A percentile compares a stretch with the other conserved stretches of the same genome.
Conservation (phyloP, 2,113 vertebrate species). For the Anoura caudifer region DNA sequence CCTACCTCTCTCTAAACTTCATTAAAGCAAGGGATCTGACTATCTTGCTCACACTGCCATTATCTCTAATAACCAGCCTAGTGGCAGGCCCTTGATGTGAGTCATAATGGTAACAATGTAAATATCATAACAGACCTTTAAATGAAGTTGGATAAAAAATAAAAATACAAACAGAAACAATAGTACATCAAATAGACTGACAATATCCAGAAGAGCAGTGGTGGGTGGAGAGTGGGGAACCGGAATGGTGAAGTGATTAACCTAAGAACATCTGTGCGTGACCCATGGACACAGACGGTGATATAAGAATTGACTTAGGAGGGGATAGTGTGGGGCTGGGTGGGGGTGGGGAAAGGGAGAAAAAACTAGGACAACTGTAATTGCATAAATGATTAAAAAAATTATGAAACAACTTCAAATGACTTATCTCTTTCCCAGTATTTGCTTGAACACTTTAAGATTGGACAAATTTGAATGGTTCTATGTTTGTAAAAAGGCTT, state of each 20-base stretch:
- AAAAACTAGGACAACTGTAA: too few relatives aligned
- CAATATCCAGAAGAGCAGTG: too few relatives aligned
- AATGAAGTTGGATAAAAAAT: neutral
- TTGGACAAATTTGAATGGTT: neutral
- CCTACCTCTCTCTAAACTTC: neutral
- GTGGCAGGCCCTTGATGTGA: neutral
- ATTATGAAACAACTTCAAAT: neutral
- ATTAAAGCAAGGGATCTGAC: neutral
- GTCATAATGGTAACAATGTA: neutral
- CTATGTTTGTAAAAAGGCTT: neutral
- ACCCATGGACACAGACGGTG: too few relatives aligned
- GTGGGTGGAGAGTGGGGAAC: too few relatives aligned
- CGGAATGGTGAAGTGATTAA: too few relatives aligned
- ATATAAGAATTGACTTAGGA: too few relatives aligned
- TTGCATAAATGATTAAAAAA: too few relatives aligned
- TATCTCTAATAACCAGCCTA: neutral
- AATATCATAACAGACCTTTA: conserved; percentile 19
- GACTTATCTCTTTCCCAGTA: neutral
- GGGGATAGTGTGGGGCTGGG: too few relatives aligned
- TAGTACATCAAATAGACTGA: too few relatives aligned
- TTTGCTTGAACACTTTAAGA: conserved; percentile 12
- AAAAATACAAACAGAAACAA: neutral
- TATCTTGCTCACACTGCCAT: neutral
- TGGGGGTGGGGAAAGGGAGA: too few relatives aligned
- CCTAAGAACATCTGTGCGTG: too few relatives aligned